Conservation (phyloP, 2,888 invertebrate genomes). For the Malthinus flaveolus region DNA sequence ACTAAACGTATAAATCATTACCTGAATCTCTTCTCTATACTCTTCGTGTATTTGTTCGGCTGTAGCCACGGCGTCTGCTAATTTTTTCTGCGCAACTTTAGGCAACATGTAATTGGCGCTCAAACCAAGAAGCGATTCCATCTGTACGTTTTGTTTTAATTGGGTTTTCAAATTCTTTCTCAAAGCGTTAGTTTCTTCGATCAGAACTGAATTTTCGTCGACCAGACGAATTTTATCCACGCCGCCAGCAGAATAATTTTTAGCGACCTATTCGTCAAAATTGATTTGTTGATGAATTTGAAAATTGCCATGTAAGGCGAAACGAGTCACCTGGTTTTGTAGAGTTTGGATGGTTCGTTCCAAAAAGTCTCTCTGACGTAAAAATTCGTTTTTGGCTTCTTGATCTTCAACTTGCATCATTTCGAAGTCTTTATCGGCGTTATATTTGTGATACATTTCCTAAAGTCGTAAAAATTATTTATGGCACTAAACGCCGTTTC, state of each 20-base stretch:
- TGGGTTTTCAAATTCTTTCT: conserved; percentile 70
- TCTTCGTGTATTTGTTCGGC: conserved; percentile 63
- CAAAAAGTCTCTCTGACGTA: conserved; percentile 80
- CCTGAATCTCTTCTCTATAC: conserved; percentile 59
- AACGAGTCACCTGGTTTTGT: conserved; percentile 48
- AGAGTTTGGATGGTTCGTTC: conserved; percentile 67
- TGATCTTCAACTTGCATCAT: conserved; percentile 68
- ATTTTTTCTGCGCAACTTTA: conserved; percentile 64
- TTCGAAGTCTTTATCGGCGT: conserved; percentile 69
- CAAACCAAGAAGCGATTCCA: conserved; percentile 72
- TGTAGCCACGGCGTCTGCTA: conserved; percentile 65
- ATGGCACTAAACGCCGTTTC: too few relatives aligned
- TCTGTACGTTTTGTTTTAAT: conserved; percentile 67
- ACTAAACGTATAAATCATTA: conserved; percentile 35
- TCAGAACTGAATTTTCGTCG: conserved; percentile 75
- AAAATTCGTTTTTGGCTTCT: conserved; percentile 75
- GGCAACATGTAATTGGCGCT: conserved; percentile 62
- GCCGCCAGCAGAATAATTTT: conserved; percentile 45
- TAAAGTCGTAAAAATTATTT: too few relatives aligned
- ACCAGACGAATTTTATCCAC: conserved; percentile 53
- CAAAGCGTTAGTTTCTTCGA: conserved; percentile 77
- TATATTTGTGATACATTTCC: conserved; percentile 71
- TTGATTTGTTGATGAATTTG: neutral
- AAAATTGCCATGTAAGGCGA: too few relatives aligned
- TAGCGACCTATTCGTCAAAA: conserved; percentile 44